Evolutionary conservation across 2,888 invertebrate species (phyloP).

Genomic region (Harmothoe impar): DNA sequence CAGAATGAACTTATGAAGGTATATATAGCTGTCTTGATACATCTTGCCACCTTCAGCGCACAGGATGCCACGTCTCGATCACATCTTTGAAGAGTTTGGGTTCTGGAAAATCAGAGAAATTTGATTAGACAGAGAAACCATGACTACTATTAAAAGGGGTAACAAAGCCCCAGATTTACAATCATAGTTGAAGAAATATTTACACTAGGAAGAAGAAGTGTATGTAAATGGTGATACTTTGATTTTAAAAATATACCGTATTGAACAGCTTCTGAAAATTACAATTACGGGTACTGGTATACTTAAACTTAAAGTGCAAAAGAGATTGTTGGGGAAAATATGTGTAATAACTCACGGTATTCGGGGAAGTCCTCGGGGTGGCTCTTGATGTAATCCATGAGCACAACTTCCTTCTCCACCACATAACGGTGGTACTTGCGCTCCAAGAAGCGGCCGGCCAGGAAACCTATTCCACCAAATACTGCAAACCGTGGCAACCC

Average conservation of each 20-base stretch:
- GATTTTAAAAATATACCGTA: no score
- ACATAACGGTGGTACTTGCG: background rate
- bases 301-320: no score
- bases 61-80: slow-evolving; percentile 39
- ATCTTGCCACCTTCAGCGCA: background rate
- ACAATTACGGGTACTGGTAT: no score
- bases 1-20: no score
- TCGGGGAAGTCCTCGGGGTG: slow-evolving; percentile 52
- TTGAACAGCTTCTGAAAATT: no score
- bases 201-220: no score
- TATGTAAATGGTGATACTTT: no score
- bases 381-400: slow-evolving; percentile 49
- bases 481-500: slow-evolving; percentile 47
- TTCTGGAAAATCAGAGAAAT: slow-evolving; percentile 36
- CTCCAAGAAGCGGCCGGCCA: background rate
- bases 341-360: background rate
- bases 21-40: no score
- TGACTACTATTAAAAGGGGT: no score
- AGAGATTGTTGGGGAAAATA: background rate
- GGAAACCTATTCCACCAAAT: background rate
- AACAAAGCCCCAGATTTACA: no score
- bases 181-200: no score
- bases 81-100: slow-evolving; percentile 26
- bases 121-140: no score
- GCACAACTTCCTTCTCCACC: slow-evolving; percentile 12